phyloP scores from a whole-genome alignment of 2,797 vertebrate genomes.

The Tenualosa thibaudeaui region DNA sequence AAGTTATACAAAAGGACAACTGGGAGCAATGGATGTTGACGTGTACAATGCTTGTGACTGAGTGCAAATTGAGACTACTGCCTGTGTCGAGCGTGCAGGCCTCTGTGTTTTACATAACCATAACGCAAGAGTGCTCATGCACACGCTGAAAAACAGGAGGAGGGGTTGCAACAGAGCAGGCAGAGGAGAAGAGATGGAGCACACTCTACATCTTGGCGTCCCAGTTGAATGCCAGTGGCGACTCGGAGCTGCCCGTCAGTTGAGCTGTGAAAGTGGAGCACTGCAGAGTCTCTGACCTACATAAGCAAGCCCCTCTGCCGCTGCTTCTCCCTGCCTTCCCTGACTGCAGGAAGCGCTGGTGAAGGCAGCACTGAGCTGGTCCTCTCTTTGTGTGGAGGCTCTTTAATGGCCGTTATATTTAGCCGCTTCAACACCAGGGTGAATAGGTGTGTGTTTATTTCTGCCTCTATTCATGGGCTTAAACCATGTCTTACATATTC shows the following conservation, averaged over 20 bases:
- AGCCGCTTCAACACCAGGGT: background rate
- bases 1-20: slow-evolving; percentile 39
- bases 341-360: slow-evolving; percentile 63
- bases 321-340: slow-evolving; percentile 65
- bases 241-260: slow-evolving; percentile 69
- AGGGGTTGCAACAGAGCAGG: background rate
- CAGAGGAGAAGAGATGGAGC: slow-evolving; percentile 39
- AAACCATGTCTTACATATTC: background rate
- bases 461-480: background rate
- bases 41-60: slow-evolving; percentile 33
- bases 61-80: no score
- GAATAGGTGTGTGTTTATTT: background rate
- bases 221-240: slow-evolving; percentile 73
- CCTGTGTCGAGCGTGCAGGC: background rate
- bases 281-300: slow-evolving; percentile 78
- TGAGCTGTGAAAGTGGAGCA: slow-evolving; percentile 74
- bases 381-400: background rate
- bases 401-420: slow-evolving; percentile 9
- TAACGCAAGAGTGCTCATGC: slow-evolving; percentile 8
- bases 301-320: slow-evolving; percentile 63
- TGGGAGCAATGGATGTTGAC: slow-evolving; percentile 43
- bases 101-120: background rate
- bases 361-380: background rate
- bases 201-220: slow-evolving; percentile 70
- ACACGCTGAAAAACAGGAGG: background rate